phyloP scores from a whole-genome alignment of 2,797 vertebrate species.

The Falco concolor region DNA sequence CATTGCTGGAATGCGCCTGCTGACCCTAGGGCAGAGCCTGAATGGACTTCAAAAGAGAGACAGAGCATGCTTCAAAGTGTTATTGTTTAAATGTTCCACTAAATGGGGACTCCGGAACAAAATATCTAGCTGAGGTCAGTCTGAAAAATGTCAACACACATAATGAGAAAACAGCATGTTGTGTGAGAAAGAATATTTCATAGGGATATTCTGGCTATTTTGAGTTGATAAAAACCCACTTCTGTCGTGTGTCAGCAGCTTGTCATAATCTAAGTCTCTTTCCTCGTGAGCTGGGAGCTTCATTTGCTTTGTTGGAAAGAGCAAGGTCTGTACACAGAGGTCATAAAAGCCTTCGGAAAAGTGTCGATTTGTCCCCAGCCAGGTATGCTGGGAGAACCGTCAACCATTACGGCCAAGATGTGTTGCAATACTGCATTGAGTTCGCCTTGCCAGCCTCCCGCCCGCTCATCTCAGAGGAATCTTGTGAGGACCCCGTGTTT shows the following conservation, averaged over 20 bases:
- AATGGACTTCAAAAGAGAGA: constrained; percentile 67
- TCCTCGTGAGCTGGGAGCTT: neutral
- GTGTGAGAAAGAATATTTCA: constrained; percentile 48
- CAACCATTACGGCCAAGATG: neutral
- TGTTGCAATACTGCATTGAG: neutral
- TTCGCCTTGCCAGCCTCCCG: neutral
- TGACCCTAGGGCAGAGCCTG: constrained; percentile 66
- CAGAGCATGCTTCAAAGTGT: constrained; percentile 50
- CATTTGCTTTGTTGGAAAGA: neutral
- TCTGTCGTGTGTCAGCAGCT: constrained; percentile 29
- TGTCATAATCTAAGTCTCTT: constrained; percentile 22
- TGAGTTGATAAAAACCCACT: neutral
- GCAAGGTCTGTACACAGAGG: neutral
- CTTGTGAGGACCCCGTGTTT: neutral
- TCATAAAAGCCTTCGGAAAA: neutral
- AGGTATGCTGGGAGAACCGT: neutral
- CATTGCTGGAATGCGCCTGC: constrained; percentile 64
- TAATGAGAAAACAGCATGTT: constrained; percentile 65
- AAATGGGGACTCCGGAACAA: constrained; percentile 66
- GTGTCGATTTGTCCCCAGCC: neutral
- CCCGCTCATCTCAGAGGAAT: neutral
- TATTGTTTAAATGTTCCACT: constrained; percentile 64
- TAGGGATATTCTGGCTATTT: constrained; percentile 29
- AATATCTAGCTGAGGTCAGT: constrained; percentile 67
- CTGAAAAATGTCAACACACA: constrained; percentile 63